A percentile compares a stretch with the other conserved stretches of the same genome.
Evolutionary conservation across 2,888 invertebrate genomes (phyloP).

Genomic region (Alcis repandata): DNA sequence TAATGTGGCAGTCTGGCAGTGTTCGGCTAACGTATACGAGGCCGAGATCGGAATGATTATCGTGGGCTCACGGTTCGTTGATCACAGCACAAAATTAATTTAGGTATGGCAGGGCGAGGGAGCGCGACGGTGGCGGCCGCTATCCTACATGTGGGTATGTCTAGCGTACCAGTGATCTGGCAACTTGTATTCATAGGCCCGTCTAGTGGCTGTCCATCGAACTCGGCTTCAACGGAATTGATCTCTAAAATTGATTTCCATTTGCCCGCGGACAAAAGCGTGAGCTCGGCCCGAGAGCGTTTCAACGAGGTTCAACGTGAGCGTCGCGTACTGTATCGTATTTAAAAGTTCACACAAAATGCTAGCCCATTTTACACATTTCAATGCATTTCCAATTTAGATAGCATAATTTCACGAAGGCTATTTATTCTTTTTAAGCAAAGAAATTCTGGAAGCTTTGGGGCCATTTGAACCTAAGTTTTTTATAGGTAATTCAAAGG

Average conservation of each 20-base stretch:
- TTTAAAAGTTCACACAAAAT: constrained; percentile 9
- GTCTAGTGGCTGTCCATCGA: constrained; percentile 61
- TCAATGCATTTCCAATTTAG: not conserved
- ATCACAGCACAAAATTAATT: constrained; percentile 81
- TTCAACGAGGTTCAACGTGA: not conserved
- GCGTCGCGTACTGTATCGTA: not conserved
- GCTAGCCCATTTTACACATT: not conserved
- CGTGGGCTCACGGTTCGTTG: constrained; percentile 73
- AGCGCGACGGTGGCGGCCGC: constrained; percentile 21
- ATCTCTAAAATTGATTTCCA: constrained; percentile 76
- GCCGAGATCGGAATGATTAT: constrained; percentile 77
- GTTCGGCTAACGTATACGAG: constrained; percentile 63
- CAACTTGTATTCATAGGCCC: constrained; percentile 70
- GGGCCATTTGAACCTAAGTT: not conserved
- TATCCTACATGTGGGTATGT: constrained; percentile 47
- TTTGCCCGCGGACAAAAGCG: constrained; percentile 62
- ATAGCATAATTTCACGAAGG: not conserved
- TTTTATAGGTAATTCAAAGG: too few species aligned
- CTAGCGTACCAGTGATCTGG: constrained; percentile 57
- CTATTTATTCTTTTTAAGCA: not conserved
- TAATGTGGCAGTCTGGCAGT: constrained; percentile 72
- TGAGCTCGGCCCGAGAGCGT: constrained; percentile 7
- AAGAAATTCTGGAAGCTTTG: not conserved
- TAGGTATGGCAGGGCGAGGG: constrained; percentile 56
- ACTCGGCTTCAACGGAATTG: constrained; percentile 60